These are phyloP conservation scores for Caenorhabditis imperialis DNA, from an alignment of 2,888 invertebrate genomes.

Conservation along the genomic window DNA sequence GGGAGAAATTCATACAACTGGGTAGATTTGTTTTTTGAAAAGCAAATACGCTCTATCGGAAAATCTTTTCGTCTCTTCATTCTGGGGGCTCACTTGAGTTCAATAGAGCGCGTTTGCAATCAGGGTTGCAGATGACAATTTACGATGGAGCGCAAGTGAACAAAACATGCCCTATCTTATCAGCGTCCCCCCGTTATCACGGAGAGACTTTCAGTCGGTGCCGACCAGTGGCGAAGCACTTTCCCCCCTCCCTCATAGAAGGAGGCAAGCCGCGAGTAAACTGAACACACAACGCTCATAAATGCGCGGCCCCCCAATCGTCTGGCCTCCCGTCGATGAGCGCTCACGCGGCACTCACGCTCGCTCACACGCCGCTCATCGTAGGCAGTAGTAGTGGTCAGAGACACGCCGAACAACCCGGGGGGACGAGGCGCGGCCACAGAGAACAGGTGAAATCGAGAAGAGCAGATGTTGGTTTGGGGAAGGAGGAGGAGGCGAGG, in stretches of 20 bases:
- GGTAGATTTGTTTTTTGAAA: too few relatives aligned
- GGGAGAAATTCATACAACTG: too few relatives aligned
- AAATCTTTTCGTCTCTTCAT: too few relatives aligned
- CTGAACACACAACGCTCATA: conserved; percentile 37
- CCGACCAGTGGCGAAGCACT: conserved; percentile 23
- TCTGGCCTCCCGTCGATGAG: conserved; percentile 1
- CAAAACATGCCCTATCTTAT: conserved; percentile 2
- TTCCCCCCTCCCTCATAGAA: not conserved
- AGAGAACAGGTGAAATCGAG: conserved; percentile 55
- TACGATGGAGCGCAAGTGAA: too few relatives aligned
- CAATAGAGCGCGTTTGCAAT: too few relatives aligned
- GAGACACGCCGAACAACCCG: conserved; percentile 36
- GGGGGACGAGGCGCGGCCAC: too few relatives aligned
- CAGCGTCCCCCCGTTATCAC: conserved; percentile 12
- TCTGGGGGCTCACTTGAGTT: too few relatives aligned
- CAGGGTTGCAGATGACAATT: too few relatives aligned
- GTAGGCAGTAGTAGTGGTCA: conserved; percentile 31
- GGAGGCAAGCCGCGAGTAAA: conserved; percentile 8
- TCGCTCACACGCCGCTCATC: conserved; percentile 7
- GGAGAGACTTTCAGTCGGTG: conserved; percentile 34
- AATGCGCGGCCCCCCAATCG: conserved; percentile 3
- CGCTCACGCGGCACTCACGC: conserved; percentile 5
- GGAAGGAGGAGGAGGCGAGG: conserved; percentile 3
- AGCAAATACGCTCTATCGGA: too few relatives aligned
- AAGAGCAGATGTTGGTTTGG: conserved; percentile 41